phyloP scores from a whole-genome alignment of 2,113 vertebrate species.

The Naja naja region DNA sequence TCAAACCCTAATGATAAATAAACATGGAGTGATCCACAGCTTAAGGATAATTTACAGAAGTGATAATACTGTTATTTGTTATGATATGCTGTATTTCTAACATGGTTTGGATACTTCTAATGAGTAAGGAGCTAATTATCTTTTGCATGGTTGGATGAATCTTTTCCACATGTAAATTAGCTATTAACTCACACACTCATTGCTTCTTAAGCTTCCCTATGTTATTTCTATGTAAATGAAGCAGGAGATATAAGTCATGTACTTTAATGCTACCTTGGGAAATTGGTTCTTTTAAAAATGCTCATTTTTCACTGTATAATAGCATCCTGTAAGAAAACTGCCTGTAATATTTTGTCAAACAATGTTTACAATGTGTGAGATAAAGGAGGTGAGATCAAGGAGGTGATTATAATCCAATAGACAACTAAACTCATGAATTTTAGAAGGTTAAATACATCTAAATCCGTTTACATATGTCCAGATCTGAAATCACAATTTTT shows the following conservation, averaged over 20 bases:
- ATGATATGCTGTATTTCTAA: neutral
- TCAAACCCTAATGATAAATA: neutral
- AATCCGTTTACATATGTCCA: neutral
- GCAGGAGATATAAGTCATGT: neutral
- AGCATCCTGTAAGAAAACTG: neutral
- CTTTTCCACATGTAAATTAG: constrained; percentile 1
- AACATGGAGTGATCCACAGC: neutral
- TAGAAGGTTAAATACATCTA: neutral
- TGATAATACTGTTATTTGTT: neutral
- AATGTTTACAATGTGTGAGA: neutral
- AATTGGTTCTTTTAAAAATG: neutral
- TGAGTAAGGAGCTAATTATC: constrained; percentile 6
- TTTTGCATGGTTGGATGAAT: neutral
- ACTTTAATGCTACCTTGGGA: neutral
- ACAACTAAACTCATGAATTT: neutral
- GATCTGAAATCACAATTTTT: neutral
- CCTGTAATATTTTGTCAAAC: neutral
- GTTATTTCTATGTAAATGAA: neutral
- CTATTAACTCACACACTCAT: neutral
- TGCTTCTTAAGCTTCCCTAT: neutral
- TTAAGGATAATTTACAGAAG: neutral
- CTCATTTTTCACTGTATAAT: neutral
- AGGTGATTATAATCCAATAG: neutral
- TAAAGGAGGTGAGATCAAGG: neutral
- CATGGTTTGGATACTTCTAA: neutral